Base-by-base conservation (phyloP, 2,888 invertebrate species). In the Lampropteryx suffumata region DNA sequence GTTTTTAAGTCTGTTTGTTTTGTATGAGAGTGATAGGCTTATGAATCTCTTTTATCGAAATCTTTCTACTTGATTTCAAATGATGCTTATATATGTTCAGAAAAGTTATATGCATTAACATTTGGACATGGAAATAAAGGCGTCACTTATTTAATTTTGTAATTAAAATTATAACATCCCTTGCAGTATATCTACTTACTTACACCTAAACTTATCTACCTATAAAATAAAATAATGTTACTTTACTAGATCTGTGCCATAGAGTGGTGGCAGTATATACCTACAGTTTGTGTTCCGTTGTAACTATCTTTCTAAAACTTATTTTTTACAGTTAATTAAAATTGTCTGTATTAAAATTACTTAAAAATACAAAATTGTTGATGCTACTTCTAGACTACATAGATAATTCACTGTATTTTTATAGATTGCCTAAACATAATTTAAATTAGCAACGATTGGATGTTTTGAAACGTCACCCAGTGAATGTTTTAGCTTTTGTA, bases 231-330 rank as follows among this genome's bases (percentile, higher is more conserved):
- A 34, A 33, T 46, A 53, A 24, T 34, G 34, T 48, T 71, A 72
- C 67, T 70, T 71, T 68, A 69, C 72, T 79, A 88, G 88, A 89
- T 88, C 87, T 88, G 90, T 90, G 90, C 89, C 90, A 90, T 90
- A 89, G 69, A 62, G 74, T 79, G 80, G 75, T 86, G 87, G 88
- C 87, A 84, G 76, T 79, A 78, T 79, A 79, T 71, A 76, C 77
- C 68, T 76, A 76, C 79, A 50, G 76, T 46, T 28, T 47, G 42
- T 80, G 82, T 84, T 82, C 78, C 82, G 73, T 73, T 82, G 78
- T 82, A 79, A 74, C 72, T 81, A 82, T 79, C 76, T 69, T 79
- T 66, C 77, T 81, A 82, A 82, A 76, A 7, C 7, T 24, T 1
- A 24, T 6, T 6, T 24, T 5, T 4, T 24, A 24, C 7, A 24